Evolutionary conservation across 2,113 vertebrate species (phyloP), one percentile per base, ranked within the genome.

Genomic region (Dipodomys merriami): DNA sequence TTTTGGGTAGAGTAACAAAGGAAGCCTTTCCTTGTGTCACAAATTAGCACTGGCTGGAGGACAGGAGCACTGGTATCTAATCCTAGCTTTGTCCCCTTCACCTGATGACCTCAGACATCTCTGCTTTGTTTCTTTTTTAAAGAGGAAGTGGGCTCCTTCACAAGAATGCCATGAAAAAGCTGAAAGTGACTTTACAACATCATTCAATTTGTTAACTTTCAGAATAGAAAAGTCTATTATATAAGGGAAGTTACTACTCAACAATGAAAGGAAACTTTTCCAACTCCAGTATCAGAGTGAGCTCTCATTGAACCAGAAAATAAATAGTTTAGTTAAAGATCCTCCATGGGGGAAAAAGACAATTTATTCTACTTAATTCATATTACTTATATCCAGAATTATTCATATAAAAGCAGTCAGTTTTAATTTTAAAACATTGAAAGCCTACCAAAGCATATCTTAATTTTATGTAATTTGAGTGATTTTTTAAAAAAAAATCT

Each of bases 371-470:
- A 30, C 35, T 83, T 92, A 78, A 69, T 69, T 46, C 83, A 57
- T 92, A 33, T 69, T 91, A 88, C 93, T 94, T 86, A 85, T 73
- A 83, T 81, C 49, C 44, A 87, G 78, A 83, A 85, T 72, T 91
- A 84, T 82, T 90, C 12, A 83, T 86, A 94, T 33, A 67, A 60
- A 16, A 68, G 44, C 57, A 85, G 64, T 7, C 44, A 88, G 3
- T 62, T 92, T 25, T 67, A 81, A 84, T 30, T 94, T 86, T 87
- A 83, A 20, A 91, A 94, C 92, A 83, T 91, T 92, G 93, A 57
- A 49, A 79, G 46, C 18, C 11, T 57, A 57, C 13, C 78, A 82
- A 49, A 94, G 10, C 6, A 90, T 64, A 93, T 74, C 44, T 87
- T 23, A 85, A 74, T 77, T 91, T 81, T 94, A 25, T 73, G 13